Percentiles rank a stretch among this genome's conserved stretches.
Conservation (phyloP, 2,888 invertebrate species). For the Andrena praecox region DNA sequence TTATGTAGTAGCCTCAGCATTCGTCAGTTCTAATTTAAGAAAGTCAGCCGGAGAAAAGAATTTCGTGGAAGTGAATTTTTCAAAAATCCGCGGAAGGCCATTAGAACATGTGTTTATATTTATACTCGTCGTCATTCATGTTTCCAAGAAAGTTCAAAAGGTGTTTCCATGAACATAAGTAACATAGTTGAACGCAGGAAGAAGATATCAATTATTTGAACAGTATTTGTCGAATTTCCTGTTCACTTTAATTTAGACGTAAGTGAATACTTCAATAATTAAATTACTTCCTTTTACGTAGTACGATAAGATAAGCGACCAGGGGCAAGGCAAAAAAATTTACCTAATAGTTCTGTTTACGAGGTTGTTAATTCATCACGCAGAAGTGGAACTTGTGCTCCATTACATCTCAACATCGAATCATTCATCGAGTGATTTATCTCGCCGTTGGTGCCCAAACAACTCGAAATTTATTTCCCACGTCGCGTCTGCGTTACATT, state of each 20-base stretch:
- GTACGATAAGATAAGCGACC: slow-evolving; percentile 12
- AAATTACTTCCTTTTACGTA: not conserved
- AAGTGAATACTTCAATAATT: not conserved
- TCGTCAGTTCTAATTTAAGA: slow-evolving; percentile 31
- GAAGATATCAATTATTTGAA: not conserved
- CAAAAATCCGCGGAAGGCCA: slow-evolving; percentile 36
- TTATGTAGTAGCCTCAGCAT: not conserved
- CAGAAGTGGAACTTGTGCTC: not conserved
- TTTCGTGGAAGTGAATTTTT: slow-evolving; percentile 26
- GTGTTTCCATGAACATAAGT: slow-evolving; percentile 10
- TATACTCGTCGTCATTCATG: slow-evolving; percentile 36
- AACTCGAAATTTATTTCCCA: slow-evolving; percentile 16
- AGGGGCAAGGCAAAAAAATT: slow-evolving; percentile 25
- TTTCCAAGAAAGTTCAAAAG: slow-evolving; percentile 1
- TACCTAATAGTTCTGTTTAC: not conserved
- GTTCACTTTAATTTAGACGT: too few species aligned
- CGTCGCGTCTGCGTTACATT: not conserved
- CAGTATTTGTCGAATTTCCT: too few species aligned
- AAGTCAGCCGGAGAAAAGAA: slow-evolving; percentile 5
- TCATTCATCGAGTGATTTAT: slow-evolving; percentile 2
- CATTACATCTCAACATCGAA: slow-evolving; percentile 8
- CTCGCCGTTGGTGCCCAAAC: not conserved
- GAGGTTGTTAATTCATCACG: slow-evolving; percentile 19
- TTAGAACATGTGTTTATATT: slow-evolving; percentile 59
- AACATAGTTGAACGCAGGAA: not conserved